Evolutionary conservation across 2,888 invertebrate genomes (phyloP).

Genomic region (Cataglyphis altisquamis): DNA sequence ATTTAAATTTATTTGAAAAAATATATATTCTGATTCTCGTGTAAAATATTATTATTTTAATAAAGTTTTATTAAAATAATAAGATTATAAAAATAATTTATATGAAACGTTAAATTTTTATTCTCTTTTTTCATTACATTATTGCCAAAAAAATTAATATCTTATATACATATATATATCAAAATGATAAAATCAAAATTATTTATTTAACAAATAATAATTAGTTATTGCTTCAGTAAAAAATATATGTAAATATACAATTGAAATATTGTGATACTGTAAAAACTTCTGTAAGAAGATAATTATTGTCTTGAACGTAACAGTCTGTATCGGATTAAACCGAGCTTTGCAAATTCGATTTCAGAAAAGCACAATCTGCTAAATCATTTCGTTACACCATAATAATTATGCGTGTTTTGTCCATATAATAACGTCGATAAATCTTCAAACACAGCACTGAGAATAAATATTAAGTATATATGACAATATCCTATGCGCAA

Average conservation of each 20-base stretch:
- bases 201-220: not conserved
- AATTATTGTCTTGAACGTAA: conserved; percentile 69
- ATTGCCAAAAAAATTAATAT: not conserved
- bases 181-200: not conserved
- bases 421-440: conserved; percentile 37
- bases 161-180: not conserved
- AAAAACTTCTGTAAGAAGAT: conserved; percentile 31
- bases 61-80: conserved; percentile 15
- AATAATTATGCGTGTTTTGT: conserved; percentile 25
- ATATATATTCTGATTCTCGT: conserved; percentile 7
- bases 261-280: not conserved
- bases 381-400: conserved; percentile 54
- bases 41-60: not conserved
- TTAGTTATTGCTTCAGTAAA: not conserved
- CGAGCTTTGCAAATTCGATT: conserved; percentile 46
- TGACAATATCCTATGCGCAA: conserved; percentile 52
- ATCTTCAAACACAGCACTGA: conserved; percentile 42
- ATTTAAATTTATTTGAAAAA: conserved; percentile 1
- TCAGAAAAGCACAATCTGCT: conserved; percentile 49
- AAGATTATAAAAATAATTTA: conserved; percentile 10
- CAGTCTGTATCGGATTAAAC: conserved; percentile 48
- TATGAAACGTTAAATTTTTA: not conserved
- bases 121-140: not conserved
- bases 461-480: conserved; percentile 9
- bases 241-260: conserved; percentile 17